A percentile compares a stretch with the other conserved stretches of the same genome.
phyloP scores from a whole-genome alignment of 1,140 invertebrate species.

The Drosophila obscura region DNA sequence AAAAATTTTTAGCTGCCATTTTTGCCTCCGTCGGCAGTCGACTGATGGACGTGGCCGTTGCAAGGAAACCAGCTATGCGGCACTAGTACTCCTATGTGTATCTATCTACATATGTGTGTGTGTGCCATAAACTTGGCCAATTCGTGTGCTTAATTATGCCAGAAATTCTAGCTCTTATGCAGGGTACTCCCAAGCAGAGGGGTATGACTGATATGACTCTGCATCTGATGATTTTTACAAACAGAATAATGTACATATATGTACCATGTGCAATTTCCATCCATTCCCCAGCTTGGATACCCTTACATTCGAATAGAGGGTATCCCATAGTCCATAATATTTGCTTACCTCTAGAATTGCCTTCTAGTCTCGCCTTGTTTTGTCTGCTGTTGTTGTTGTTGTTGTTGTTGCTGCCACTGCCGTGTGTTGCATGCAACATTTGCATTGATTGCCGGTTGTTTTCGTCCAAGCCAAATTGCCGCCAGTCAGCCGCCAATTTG shows the following conservation, averaged over 20 bases:
- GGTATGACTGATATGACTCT: no score
- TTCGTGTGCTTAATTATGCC: constrained; percentile 77
- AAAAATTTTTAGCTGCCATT: constrained; percentile 65
- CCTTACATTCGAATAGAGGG: no score
- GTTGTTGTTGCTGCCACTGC: background rate
- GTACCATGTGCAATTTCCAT: no score
- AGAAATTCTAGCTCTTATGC: constrained; percentile 35
- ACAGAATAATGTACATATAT: no score
- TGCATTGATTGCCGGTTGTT: constrained; percentile 52
- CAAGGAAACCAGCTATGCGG: constrained; percentile 19
- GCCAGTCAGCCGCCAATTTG: constrained; percentile 64
- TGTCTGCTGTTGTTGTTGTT: constrained; percentile 16
- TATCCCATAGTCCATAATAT: no score
- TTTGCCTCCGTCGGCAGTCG: constrained; percentile 37
- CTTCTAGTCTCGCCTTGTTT: constrained; percentile 9
- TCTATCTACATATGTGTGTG: constrained; percentile 19
- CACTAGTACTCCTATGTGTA: constrained; percentile 1
- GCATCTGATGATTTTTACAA: no score
- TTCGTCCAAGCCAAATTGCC: constrained; percentile 53
- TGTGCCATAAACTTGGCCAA: constrained; percentile 70
- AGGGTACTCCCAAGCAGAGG: no score
- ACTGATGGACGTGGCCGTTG: constrained; percentile 68
- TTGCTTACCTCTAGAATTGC: constrained; percentile 21
- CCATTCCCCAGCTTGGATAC: no score
- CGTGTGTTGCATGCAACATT: constrained; percentile 58